A percentile compares a stretch with the other conserved stretches of the same genome.
These are phyloP conservation scores for Lordiphosa fenestrarum DNA, from an alignment of 2,888 invertebrate genomes.

Conservation along the genomic window DNA sequence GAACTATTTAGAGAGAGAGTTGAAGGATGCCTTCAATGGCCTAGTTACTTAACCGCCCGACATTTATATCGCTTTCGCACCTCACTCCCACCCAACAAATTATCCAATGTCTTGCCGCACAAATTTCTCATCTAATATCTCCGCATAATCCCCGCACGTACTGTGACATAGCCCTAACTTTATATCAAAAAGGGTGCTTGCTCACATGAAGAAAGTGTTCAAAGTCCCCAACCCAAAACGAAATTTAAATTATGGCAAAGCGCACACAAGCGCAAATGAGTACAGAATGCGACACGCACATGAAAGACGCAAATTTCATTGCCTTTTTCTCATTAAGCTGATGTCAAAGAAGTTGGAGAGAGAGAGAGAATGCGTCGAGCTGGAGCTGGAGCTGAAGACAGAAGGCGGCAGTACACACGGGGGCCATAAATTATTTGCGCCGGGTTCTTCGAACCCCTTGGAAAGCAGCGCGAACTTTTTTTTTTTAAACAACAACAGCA, in stretches of 20 bases:
- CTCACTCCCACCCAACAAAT: too few species aligned
- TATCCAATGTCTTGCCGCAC: too few species aligned
- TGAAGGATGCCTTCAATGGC: too few species aligned
- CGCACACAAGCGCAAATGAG: constrained; percentile 63
- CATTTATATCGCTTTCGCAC: too few species aligned
- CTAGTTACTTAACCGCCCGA: too few species aligned
- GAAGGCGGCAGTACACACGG: constrained; percentile 50
- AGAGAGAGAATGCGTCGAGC: constrained; percentile 5
- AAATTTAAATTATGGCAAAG: constrained; percentile 61
- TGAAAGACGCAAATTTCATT: constrained; percentile 53
- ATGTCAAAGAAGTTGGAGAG: constrained; percentile 44
- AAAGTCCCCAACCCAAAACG: constrained; percentile 19
- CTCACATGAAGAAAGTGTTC: background rate
- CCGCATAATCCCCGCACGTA: too few species aligned
- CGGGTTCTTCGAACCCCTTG: constrained; percentile 56
- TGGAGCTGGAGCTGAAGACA: constrained; percentile 20
- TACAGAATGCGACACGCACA: constrained; percentile 38
- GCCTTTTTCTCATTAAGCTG: constrained; percentile 65
- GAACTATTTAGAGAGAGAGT: too few species aligned
- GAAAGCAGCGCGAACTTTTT: constrained; percentile 51
- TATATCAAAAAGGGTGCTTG: background rate
- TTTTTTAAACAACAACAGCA: constrained; percentile 35
- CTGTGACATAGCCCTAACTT: too few species aligned
- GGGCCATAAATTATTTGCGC: constrained; percentile 68
- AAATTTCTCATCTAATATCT: too few species aligned